phyloP scores from a whole-genome alignment of 2,888 invertebrate species.

The Caenorhabditis sinica region DNA sequence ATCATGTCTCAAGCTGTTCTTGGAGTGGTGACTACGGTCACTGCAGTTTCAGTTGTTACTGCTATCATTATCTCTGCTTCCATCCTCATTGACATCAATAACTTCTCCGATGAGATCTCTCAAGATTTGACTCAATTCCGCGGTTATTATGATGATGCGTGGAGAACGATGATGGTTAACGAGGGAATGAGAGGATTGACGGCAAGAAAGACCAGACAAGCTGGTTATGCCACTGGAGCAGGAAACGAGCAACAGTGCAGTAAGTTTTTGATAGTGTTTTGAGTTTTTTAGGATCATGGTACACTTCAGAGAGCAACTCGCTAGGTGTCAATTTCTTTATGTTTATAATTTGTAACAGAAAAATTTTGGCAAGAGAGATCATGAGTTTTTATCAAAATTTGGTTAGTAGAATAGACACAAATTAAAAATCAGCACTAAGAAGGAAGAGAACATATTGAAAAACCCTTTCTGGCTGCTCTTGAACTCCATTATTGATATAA shows the following conservation, averaged over 20 bases:
- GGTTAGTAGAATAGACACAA: no score
- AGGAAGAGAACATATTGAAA: no score
- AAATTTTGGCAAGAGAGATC: no score
- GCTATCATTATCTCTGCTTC: constrained; percentile 63
- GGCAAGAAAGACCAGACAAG: constrained; percentile 33
- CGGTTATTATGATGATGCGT: constrained; percentile 69
- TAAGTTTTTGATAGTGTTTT: constrained; percentile 22
- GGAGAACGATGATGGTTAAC: constrained; percentile 64
- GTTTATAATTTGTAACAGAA: no score
- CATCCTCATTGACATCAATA: constrained; percentile 70
- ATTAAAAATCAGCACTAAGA: no score
- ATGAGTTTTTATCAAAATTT: no score
- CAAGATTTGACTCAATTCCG: constrained; percentile 69
- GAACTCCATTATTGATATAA: no score
- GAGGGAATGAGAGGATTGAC: constrained; percentile 54
- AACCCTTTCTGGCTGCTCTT: no score
- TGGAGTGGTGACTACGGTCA: constrained; percentile 55
- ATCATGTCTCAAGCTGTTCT: constrained; percentile 61
- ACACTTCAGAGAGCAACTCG: no score
- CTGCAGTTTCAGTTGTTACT: constrained; percentile 63
- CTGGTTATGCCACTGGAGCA: constrained; percentile 50
- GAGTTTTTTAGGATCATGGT: no score
- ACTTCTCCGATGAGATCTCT: constrained; percentile 69
- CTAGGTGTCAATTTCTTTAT: no score
- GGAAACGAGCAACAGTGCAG: constrained; percentile 53